Percentiles rank a stretch among this genome's conserved stretches.
phyloP scores from a whole-genome alignment of 2,888 invertebrate genomes.

The Poecilobothrus nobilitatus region DNA sequence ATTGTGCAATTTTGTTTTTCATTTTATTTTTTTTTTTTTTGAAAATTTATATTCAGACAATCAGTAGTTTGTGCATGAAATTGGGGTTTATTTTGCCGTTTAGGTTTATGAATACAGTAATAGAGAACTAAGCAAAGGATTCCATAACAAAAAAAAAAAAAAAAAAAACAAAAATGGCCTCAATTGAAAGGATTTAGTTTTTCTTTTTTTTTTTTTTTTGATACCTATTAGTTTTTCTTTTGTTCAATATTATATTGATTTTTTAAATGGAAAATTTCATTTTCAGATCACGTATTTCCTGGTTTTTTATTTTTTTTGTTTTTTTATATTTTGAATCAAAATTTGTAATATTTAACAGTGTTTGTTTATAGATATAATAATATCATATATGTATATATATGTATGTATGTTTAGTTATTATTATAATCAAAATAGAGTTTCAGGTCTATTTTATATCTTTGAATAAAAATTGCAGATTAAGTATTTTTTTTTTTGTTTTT shows the following conservation, averaged over 20 bases:
- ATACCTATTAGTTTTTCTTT: neutral
- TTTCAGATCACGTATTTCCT: neutral
- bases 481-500: too few species aligned
- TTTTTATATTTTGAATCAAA: neutral
- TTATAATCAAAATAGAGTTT: too few species aligned
- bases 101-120: neutral
- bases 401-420: too few species aligned
- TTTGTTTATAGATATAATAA: too few species aligned
- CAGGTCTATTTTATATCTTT: too few species aligned
- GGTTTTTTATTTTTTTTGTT: neutral
- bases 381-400: too few species aligned
- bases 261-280: neutral
- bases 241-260: neutral
- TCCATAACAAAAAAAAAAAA: too few species aligned
- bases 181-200: neutral
- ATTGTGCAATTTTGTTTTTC: neutral
- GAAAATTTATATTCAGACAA: too few species aligned
- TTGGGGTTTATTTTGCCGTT: neutral
- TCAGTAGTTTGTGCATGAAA: too few species aligned
- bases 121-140: neutral
- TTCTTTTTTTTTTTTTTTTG: neutral
- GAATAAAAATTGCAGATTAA: too few species aligned
- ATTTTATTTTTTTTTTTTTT: too few species aligned
- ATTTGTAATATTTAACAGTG: too few species aligned
- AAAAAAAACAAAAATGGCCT: neutral